These are phyloP conservation scores for Bufo gargarizans DNA, from an alignment of 2,113 vertebrate genomes.

Conservation along the genomic window DNA sequence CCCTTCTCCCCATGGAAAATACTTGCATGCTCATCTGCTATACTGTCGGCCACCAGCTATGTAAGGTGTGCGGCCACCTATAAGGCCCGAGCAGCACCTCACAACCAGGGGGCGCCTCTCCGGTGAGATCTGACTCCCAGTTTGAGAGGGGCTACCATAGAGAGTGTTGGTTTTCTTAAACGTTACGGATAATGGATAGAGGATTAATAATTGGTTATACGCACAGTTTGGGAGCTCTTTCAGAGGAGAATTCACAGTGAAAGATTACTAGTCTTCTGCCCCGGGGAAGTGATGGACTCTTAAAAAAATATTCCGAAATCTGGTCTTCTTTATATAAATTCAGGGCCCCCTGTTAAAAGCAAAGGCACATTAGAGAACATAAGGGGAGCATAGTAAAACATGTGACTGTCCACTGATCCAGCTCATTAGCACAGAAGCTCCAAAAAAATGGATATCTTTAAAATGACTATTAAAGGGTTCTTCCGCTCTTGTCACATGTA, in stretches of 20 bases:
- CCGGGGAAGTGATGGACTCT: slow-evolving; percentile 59
- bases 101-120: no score
- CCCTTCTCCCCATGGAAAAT: no score
- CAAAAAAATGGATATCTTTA: no score
- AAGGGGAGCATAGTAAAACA: no score
- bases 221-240: slow-evolving; percentile 70
- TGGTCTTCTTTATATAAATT: slow-evolving; percentile 70
- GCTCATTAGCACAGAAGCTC: background rate
- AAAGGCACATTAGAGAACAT: background rate
- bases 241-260: slow-evolving; percentile 77
- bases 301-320: slow-evolving; percentile 64
- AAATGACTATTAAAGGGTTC: no score
- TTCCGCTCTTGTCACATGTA: no score
- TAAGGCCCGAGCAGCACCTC: no score
- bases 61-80: no score
- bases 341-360: slow-evolving; percentile 66
- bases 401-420: background rate
- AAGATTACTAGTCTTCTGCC: slow-evolving; percentile 70
- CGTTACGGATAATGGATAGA: background rate
- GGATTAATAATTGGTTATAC: slow-evolving; percentile 46
- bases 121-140: no score
- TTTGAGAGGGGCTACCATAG: no score
- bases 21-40: no score
- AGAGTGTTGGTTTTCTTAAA: background rate
- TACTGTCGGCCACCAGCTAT: no score